Evolutionary conservation across 1,140 invertebrate species (phyloP).

Genomic region (Drosophila funebris): DNA sequence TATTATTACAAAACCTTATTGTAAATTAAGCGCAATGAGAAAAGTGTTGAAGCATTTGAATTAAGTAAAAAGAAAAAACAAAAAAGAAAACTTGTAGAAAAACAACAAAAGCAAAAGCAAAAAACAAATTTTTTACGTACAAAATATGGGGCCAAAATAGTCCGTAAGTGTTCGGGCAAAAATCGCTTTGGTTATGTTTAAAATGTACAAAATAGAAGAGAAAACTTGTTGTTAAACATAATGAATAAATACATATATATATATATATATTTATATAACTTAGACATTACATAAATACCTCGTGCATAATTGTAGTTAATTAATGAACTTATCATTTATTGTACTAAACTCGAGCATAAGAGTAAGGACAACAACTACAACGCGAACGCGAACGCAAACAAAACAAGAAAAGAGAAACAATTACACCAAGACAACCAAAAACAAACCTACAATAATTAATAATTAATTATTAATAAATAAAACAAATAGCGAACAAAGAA

Average conservation of each 20-base stretch:
- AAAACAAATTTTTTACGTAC: conserved; percentile 30
- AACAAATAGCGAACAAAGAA: conserved; percentile 27
- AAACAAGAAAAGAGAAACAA: conserved; percentile 13
- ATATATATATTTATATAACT: conserved; percentile 32
- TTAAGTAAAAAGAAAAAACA: conserved; percentile 51
- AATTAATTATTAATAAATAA: conserved; percentile 6
- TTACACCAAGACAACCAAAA: conserved; percentile 7
- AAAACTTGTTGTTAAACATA: conserved; percentile 47
- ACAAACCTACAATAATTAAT: conserved; percentile 17
- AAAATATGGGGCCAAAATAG: conserved; percentile 82
- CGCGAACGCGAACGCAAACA: conserved; percentile 10
- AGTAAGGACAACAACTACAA: too few relatives aligned
- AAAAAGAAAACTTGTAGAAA: conserved; percentile 62
- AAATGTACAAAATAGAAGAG: conserved; percentile 51
- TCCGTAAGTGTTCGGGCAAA: conserved; percentile 84
- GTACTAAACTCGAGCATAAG: conserved; percentile 1
- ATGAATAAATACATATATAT: conserved; percentile 28
- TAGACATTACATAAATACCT: conserved; percentile 30
- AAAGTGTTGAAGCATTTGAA: conserved; percentile 46
- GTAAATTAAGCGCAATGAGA: conserved; percentile 76
- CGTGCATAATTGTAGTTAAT: conserved; percentile 23
- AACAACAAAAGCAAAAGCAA: conserved; percentile 69
- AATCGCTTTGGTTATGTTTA: conserved; percentile 78
- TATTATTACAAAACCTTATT: conserved; percentile 81
- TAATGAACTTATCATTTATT: conserved; percentile 39